Evolutionary conservation across 2,797 vertebrate genomes (phyloP).

Genomic region (Pangasius djambal): DNA sequence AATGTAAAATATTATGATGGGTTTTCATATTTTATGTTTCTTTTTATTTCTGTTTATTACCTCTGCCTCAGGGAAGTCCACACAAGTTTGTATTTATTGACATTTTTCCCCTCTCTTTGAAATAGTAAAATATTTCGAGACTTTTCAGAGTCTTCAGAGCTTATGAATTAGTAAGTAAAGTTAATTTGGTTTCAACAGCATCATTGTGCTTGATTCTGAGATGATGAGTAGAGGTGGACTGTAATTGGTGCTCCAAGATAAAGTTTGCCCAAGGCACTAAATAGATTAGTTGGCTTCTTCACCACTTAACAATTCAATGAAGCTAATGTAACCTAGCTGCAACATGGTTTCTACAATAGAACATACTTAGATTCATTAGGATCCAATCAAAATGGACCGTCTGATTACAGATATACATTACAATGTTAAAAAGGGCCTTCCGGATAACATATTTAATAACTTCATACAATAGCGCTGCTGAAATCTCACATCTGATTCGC

Average conservation of each 20-base stretch:
- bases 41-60: not conserved
- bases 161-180: not conserved
- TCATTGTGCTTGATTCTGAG: not conserved
- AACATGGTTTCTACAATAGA: not conserved
- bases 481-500: not conserved
- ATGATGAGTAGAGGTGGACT: not conserved
- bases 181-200: not conserved
- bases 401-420: not conserved
- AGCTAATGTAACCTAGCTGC: not conserved
- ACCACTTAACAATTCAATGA: not conserved
- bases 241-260: not conserved
- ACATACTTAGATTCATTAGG: not conserved
- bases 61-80: not conserved
- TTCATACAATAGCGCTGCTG: not conserved
- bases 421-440: not conserved
- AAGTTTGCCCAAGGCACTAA: not conserved
- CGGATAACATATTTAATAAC: not conserved
- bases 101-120: not conserved
- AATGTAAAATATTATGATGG: not conserved
- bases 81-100: not conserved
- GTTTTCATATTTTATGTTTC: not conserved
- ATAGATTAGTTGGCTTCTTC: not conserved
- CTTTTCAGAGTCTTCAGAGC: not conserved
- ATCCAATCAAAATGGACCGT: not conserved
- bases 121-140: not conserved